Percentiles rank a stretch among this genome's conserved stretches.
phyloP scores from a whole-genome alignment of 1,140 invertebrate genomes.

The Eriocheir sinensis region DNA sequence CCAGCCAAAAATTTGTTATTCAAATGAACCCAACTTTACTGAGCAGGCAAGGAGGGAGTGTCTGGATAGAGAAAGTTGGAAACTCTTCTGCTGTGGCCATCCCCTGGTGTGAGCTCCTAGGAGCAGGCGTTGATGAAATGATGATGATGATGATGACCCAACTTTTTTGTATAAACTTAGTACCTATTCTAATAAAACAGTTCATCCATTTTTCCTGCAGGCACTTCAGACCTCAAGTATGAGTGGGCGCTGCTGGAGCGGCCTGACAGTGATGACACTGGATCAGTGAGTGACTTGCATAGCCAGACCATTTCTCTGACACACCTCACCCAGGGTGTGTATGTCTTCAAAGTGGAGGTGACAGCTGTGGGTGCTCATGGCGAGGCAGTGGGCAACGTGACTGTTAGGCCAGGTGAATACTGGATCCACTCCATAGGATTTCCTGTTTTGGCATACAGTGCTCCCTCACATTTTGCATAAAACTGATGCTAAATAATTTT shows the following conservation, averaged over 20 bases:
- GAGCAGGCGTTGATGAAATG: too few species aligned
- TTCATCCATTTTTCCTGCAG: conserved; percentile 37
- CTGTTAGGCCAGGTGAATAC: conserved; percentile 92
- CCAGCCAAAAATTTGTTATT: background rate
- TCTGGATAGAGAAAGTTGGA: too few species aligned
- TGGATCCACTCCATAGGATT: too few species aligned
- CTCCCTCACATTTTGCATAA: too few species aligned
- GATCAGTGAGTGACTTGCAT: conserved; percentile 93
- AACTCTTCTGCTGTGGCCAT: too few species aligned
- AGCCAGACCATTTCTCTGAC: conserved; percentile 84
- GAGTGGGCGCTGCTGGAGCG: conserved; percentile 93
- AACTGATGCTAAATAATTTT: too few species aligned
- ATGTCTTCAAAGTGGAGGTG: conserved; percentile 93
- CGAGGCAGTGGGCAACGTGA: conserved; percentile 89
- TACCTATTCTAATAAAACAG: background rate
- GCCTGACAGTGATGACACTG: conserved; percentile 86
- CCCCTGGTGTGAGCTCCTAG: too few species aligned
- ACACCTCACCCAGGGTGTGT: conserved; percentile 85
- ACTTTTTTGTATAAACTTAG: background rate
- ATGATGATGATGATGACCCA: background rate
- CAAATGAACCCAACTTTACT: background rate
- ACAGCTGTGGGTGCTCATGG: conserved; percentile 89
- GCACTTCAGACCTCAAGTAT: conserved; percentile 90
- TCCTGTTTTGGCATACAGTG: background rate
- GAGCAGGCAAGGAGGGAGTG: too few species aligned